phyloP scores from a whole-genome alignment of 2,797 vertebrate genomes.

The Tokudaia tokunoshimensis region DNA sequence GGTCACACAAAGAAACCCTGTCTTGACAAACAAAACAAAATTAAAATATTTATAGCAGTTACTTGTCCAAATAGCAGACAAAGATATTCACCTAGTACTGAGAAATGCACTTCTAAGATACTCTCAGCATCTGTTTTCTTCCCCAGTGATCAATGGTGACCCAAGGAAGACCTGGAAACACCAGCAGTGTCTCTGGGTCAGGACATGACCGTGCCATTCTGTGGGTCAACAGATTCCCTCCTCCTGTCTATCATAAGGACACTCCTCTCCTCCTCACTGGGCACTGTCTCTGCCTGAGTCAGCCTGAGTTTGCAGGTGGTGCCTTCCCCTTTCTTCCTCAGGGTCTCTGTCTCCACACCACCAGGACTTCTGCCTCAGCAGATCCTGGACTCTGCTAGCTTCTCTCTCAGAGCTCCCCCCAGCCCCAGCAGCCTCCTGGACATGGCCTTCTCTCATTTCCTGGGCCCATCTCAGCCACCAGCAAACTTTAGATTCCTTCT shows the following conservation, averaged over 20 bases:
- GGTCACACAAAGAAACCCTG: not conserved
- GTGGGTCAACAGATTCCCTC: not conserved
- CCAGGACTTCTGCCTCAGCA: not conserved
- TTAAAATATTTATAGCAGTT: conserved; percentile 30
- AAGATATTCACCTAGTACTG: not conserved
- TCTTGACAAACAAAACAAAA: not conserved
- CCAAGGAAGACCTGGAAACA: not conserved
- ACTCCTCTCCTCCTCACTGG: not conserved
- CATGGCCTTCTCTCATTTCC: not conserved
- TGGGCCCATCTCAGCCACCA: fast-evolving
- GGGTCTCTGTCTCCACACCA: not conserved
- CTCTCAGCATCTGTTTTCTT: not conserved
- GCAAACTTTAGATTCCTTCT: not conserved
- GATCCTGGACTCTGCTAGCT: not conserved
- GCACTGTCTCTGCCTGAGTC: not conserved
- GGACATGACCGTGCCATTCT: not conserved
- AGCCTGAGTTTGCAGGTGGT: not conserved
- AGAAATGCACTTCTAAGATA: not conserved
- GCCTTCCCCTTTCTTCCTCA: not conserved
- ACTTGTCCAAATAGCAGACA: conserved; percentile 33
- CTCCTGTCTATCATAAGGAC: not conserved
- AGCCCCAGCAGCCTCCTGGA: not conserved
- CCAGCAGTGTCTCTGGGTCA: fast-evolving
- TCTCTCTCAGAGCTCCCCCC: not conserved
- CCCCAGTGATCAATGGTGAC: not conserved